Percentiles rank a stretch among this genome's conserved stretches.
phyloP scores from a whole-genome alignment of 2,113 vertebrate genomes.

The Aldabrachelys gigantea region DNA sequence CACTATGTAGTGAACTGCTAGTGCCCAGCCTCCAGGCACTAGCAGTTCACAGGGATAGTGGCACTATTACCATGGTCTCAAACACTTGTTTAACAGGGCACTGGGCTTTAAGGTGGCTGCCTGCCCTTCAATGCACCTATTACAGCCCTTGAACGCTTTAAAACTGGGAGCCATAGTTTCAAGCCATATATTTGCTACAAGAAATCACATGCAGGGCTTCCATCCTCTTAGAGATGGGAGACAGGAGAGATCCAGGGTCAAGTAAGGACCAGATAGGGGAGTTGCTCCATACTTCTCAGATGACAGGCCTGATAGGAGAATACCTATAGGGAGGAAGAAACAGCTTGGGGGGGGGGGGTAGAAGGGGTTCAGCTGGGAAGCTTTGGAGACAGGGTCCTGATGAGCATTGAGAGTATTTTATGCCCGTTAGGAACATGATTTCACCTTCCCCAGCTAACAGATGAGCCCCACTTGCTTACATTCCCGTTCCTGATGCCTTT shows the following conservation, averaged over 20 bases:
- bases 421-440: not conserved
- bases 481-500: not conserved
- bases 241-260: not conserved
- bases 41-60: accelerated
- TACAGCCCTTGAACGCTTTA: not conserved
- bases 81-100: not conserved
- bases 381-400: not conserved
- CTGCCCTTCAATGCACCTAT: not conserved
- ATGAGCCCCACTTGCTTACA: not conserved
- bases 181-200: not conserved
- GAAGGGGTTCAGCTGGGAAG: not conserved
- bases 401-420: no score
- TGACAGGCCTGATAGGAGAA: not conserved
- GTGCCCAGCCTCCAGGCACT: not conserved
- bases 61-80: not conserved
- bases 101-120: not conserved
- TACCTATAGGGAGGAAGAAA: not conserved
- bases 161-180: not conserved
- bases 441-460: not conserved
- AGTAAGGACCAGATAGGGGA: not conserved
- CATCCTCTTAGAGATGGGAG: not conserved
- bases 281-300: not conserved
- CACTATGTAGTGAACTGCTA: no score
- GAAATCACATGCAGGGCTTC: not conserved
- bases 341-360: not conserved